Evolutionary conservation across 2,797 vertebrate genomes (phyloP).

Genomic region (Cirrhinus molitorella): DNA sequence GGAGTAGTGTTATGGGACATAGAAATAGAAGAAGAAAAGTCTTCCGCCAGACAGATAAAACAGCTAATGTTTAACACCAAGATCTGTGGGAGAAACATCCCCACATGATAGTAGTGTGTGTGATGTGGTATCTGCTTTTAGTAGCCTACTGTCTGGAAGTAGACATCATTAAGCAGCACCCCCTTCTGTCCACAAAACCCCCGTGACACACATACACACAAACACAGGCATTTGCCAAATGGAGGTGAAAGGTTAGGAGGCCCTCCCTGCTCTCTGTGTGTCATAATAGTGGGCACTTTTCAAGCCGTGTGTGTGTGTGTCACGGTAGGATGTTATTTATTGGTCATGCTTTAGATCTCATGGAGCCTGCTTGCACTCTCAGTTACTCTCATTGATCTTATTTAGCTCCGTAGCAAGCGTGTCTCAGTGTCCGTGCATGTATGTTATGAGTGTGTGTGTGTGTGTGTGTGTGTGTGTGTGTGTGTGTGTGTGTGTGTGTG

Average conservation of each 20-base stretch:
- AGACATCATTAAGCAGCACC: slow-evolving; percentile 60
- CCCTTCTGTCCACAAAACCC: slow-evolving; percentile 42
- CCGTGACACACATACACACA: slow-evolving; percentile 57
- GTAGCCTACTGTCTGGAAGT: slow-evolving; percentile 43
- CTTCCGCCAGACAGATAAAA: slow-evolving; percentile 1
- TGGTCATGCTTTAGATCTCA: slow-evolving; percentile 78
- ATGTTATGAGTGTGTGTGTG: slow-evolving; percentile 37
- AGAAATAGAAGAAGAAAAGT: slow-evolving; percentile 16
- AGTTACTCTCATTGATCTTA: slow-evolving; percentile 82
- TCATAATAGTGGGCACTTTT: slow-evolving; percentile 53
- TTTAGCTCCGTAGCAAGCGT: slow-evolving; percentile 64
- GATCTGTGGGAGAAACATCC: slow-evolving; percentile 24
- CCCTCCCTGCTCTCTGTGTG: slow-evolving; percentile 49
- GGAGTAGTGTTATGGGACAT: not conserved
- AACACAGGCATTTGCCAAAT: slow-evolving; percentile 78
- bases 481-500: slow-evolving; percentile 18
- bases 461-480: not conserved
- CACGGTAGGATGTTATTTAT: slow-evolving; percentile 84
- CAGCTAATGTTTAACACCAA: slow-evolving; percentile 65
- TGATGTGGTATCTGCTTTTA: slow-evolving; percentile 40
- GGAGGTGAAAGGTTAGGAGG: slow-evolving; percentile 72
- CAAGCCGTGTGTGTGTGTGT: slow-evolving; percentile 37
- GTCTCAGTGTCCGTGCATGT: slow-evolving; percentile 46
- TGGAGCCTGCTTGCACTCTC: slow-evolving; percentile 77
- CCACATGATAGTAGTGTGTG: slow-evolving; percentile 51